phyloP scores from a whole-genome alignment of 2,888 invertebrate species.

The Cyaniris semiargus region DNA sequence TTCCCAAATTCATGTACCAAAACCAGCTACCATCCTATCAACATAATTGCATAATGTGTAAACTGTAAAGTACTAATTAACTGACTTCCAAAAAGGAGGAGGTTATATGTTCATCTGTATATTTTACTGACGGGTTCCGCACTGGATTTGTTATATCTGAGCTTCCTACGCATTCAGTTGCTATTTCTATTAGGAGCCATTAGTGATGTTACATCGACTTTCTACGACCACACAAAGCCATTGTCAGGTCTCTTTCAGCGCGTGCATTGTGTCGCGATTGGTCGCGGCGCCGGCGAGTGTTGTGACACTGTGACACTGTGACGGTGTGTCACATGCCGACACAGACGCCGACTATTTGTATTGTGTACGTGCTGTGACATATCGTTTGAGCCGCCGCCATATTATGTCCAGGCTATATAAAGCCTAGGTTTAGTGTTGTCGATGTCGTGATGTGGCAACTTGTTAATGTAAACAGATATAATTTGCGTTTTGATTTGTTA shows the following conservation, averaged over 20 bases:
- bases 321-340: slow-evolving; percentile 69
- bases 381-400: slow-evolving; percentile 67
- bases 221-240: slow-evolving; percentile 62
- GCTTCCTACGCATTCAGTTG: neutral
- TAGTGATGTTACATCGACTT: slow-evolving; percentile 30
- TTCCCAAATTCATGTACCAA: too few species aligned
- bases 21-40: neutral
- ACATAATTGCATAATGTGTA: too few species aligned
- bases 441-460: neutral
- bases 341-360: slow-evolving; percentile 75
- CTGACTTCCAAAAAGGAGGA: too few species aligned
- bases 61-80: neutral
- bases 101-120: too few species aligned
- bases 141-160: neutral
- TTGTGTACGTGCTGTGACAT: slow-evolving; percentile 77
- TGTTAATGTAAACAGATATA: neutral
- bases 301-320: slow-evolving; percentile 44
- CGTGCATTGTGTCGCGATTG: slow-evolving; percentile 67
- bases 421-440: slow-evolving; percentile 46
- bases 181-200: slow-evolving; percentile 5
- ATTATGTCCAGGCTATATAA: slow-evolving; percentile 62
- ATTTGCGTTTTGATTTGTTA: neutral
- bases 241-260: slow-evolving; percentile 59
- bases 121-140: neutral
- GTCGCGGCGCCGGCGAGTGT: slow-evolving; percentile 62